Evolutionary conservation across 23 tunicate genomes (phyloP).

Genomic region (Aplidium turbinatum): DNA sequence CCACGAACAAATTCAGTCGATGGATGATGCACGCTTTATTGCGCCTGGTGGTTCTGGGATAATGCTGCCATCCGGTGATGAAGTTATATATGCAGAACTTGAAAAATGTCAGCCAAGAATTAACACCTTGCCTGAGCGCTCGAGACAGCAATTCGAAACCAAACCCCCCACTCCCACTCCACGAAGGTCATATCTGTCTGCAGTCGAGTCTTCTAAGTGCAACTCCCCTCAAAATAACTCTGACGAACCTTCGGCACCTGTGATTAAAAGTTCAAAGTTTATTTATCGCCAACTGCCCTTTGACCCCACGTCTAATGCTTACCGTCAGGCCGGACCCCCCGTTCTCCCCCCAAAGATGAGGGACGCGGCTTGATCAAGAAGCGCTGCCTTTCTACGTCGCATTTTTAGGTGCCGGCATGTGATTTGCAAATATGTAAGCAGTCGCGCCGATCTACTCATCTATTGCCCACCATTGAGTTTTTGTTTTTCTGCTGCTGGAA

Average conservation of each 20-base stretch:
- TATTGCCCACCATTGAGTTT: no score
- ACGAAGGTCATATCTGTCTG: constrained; percentile 58
- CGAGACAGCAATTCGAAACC: background rate
- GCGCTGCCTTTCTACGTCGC: no score
- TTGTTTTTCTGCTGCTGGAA: no score
- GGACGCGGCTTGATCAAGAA: no score
- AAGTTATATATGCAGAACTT: constrained; percentile 30
- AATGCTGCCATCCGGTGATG: no score
- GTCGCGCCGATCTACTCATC: no score
- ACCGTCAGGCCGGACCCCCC: constrained; percentile 23
- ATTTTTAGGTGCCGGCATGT: no score
- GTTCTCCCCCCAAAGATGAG: constrained; percentile 20
- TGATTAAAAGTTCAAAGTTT: background rate
- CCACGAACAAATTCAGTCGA: no score
- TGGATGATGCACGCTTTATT: no score
- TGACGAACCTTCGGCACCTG: constrained; percentile 6
- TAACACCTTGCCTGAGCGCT: constrained; percentile 5
- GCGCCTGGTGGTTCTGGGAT: no score
- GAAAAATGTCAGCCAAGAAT: constrained; percentile 20
- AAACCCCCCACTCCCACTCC: constrained; percentile 53
- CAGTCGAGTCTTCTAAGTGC: constrained; percentile 39
- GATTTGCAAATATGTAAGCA: no score
- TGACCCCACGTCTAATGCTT: constrained; percentile 21
- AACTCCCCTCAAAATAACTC: background rate
- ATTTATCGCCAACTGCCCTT: background rate